A percentile compares a stretch with the other conserved stretches of the same genome.
phyloP scores from a whole-genome alignment of 2,797 vertebrate species.

The Pseudomugil tenellus region DNA sequence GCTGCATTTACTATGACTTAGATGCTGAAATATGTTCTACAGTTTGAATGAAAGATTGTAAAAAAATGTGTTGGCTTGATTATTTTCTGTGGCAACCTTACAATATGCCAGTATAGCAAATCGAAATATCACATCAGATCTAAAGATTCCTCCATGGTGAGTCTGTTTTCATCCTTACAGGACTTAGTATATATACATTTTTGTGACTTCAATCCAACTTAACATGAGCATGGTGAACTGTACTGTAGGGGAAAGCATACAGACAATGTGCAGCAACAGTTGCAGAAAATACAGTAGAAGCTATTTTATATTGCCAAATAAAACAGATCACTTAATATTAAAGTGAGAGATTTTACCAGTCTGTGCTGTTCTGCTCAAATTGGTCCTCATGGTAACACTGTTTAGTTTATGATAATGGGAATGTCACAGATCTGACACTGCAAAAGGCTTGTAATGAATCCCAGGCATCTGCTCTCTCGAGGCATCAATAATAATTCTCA shows the following conservation, averaged over 20 bases:
- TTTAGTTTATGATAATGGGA: conserved; percentile 68
- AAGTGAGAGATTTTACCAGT: not conserved
- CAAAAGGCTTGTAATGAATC: conserved; percentile 67
- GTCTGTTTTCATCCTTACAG: not conserved
- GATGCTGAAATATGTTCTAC: conserved; percentile 23
- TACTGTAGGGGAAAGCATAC: not conserved
- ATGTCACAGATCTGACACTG: conserved; percentile 55
- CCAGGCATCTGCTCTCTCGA: conserved; percentile 61
- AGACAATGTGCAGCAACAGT: conserved; percentile 6
- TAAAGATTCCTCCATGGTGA: not conserved
- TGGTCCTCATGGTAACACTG: conserved; percentile 61
- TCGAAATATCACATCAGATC: not conserved
- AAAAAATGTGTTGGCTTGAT: not conserved
- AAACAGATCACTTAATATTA: conserved; percentile 1
- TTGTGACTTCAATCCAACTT: not conserved
- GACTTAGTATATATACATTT: not conserved
- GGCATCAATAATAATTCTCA: conserved; percentile 45
- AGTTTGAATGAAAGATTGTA: conserved; percentile 1
- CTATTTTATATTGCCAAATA: conserved; percentile 4
- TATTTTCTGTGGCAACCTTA: not conserved
- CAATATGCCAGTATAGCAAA: not conserved
- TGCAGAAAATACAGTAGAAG: conserved; percentile 1
- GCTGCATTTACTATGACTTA: conserved; percentile 19
- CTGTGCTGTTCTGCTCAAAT: conserved; percentile 18
- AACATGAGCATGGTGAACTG: not conserved